Conservation (phyloP, 2,113 vertebrate genomes). For the Clarias macrocephalus region DNA sequence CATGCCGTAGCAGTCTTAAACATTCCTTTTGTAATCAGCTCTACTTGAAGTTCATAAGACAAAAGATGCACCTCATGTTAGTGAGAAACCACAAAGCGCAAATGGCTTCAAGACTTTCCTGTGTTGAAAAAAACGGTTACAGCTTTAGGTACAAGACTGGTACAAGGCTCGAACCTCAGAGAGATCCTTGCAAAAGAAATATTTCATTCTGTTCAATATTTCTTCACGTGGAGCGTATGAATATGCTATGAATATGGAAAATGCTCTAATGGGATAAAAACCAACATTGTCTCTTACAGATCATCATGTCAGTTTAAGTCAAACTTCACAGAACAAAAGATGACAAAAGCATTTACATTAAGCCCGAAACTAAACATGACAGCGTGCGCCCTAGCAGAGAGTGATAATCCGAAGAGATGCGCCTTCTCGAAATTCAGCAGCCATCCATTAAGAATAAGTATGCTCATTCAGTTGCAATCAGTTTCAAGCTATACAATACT, state of each 20-base stretch:
- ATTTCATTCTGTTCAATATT: too few relatives aligned
- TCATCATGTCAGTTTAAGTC: not conserved
- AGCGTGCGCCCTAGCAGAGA: constrained; percentile 54
- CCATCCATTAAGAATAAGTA: constrained; percentile 51
- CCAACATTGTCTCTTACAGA: not conserved
- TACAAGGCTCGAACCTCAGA: too few relatives aligned
- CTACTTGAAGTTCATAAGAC: not conserved
- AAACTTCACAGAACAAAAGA: not conserved
- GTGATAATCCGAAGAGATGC: constrained; percentile 49
- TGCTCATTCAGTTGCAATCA: constrained; percentile 25
- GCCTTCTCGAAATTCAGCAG: constrained; percentile 59
- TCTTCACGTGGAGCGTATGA: not conserved
- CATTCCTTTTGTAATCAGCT: not conserved
- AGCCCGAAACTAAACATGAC: fast-evolving
- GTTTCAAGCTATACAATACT: not conserved
- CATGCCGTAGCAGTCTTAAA: not conserved
- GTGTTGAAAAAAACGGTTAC: not conserved
- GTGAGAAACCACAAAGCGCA: not conserved
- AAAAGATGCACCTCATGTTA: not conserved
- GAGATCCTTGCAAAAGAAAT: too few relatives aligned
- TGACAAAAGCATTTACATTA: fast-evolving
- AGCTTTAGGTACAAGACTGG: not conserved
- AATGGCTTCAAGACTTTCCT: not conserved
- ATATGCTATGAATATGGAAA: not conserved
- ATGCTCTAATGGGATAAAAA: not conserved